Conservation (phyloP, 2,797 vertebrate genomes). For the Gephyroberyx darwinii region DNA sequence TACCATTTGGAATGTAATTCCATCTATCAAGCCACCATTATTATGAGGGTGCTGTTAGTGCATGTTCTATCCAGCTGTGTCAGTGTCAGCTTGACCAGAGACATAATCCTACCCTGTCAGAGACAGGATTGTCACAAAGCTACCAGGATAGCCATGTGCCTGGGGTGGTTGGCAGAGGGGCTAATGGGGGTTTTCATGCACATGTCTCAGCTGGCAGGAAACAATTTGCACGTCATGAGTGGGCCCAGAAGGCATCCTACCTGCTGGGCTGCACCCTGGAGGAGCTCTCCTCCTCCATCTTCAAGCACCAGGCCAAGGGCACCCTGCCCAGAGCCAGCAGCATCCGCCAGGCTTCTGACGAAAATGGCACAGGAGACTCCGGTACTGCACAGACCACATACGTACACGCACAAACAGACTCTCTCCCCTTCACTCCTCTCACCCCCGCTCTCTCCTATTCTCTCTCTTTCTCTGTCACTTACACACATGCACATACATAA, state of each 20-base stretch:
- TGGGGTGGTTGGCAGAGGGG: constrained; percentile 61
- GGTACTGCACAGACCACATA: constrained; percentile 80
- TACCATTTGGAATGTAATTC: not conserved
- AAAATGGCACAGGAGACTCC: constrained; percentile 84
- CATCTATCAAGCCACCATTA: constrained; percentile 8
- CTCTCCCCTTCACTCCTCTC: constrained; percentile 40
- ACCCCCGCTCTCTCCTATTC: not conserved
- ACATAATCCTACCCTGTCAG: constrained; percentile 67
- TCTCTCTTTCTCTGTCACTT: constrained; percentile 49
- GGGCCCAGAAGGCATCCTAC: constrained; percentile 98
- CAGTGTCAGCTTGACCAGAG: constrained; percentile 61
- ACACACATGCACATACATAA: constrained; percentile 35
- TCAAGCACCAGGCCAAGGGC: constrained; percentile 93
- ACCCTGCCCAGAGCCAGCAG: constrained; percentile 88
- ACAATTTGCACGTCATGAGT: constrained; percentile 97
- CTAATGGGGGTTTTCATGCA: constrained; percentile 77
- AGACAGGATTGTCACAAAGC: constrained; percentile 58
- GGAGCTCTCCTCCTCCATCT: constrained; percentile 94
- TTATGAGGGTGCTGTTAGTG: constrained; percentile 53
- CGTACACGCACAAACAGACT: constrained; percentile 50
- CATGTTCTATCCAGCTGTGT: constrained; percentile 50
- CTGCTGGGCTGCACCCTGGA: constrained; percentile 94
- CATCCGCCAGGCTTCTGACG: constrained; percentile 88
- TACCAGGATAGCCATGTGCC: constrained; percentile 42
- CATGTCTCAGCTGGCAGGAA: constrained; percentile 84